Evolutionary conservation across 2,113 vertebrate species (phyloP), one percentile per base, ranked within the genome.

Genomic region (Pedetes capensis): DNA sequence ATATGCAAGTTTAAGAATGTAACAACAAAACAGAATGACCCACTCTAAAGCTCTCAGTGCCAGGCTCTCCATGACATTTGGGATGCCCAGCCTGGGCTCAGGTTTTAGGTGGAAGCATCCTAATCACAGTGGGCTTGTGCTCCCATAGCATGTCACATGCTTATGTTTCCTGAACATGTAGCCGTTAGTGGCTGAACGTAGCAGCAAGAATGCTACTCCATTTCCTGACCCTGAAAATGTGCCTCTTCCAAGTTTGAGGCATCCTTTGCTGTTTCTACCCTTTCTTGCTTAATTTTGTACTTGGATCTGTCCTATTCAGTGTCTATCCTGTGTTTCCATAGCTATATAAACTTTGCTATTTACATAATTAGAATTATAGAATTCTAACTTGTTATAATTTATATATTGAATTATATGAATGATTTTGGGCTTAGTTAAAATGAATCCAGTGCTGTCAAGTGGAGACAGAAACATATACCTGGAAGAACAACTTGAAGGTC

Each of bases 1-100:
- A 10, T 75, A 64, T 44, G n/a, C 17, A 87, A 63, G 14, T 72
- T 96, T 57, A 94, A 87, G 39, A 82, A 59, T 69, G 84, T 85
- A 74, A 88, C 17, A 66, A 57, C 17, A 51, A n/a, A 66, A 80
- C 18, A 39, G 79, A 96, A 92, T 79, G 55, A 59, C 34, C 37
- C 18, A 39, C 44, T 80, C 39, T 86, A 72, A 18, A 68, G 23
- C 85, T 29, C 2, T 5, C 34, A 25, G 34, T 57, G 37, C 44
- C 61, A 89, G 49, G 16, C 9, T 86, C 3, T 71, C 8, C 8
- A 3, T 49, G 49, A 79, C 7, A 20, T 59, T n/a, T 34, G 49
- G 11, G 1, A 14, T 25, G 6, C 59, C 51, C 39, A 71, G 10
- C 1, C 27, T 8, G 14, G 20, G 10, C 74, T 17, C n/a, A 69